These are phyloP conservation scores for Agonum fuliginosum DNA, from an alignment of 2,888 invertebrate genomes.

Conservation along the genomic window DNA sequence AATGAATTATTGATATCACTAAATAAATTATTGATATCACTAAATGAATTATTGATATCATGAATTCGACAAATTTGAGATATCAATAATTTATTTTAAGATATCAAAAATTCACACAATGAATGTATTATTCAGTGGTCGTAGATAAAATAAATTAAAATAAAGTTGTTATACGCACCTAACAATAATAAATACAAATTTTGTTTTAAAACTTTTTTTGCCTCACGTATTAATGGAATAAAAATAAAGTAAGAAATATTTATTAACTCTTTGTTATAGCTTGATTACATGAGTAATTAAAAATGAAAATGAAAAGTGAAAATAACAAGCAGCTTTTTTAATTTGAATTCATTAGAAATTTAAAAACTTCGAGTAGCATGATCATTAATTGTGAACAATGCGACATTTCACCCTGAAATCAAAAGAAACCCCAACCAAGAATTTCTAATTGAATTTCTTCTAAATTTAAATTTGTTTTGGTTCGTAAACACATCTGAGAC, in stretches of 20 bases:
- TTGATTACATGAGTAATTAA: slow-evolving; percentile 18
- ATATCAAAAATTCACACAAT: too few species aligned
- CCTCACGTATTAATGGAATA: too few species aligned
- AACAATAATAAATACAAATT: too few species aligned
- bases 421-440: slow-evolving; percentile 11
- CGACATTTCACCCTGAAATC: not conserved
- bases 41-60: too few species aligned
- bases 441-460: slow-evolving; percentile 59
- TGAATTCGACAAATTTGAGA: too few species aligned
- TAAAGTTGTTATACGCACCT: too few species aligned
- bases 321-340: slow-evolving; percentile 17
- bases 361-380: not conserved
- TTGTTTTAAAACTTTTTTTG: too few species aligned
- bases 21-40: too few species aligned
- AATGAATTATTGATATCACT: too few species aligned
- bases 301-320: slow-evolving; percentile 24
- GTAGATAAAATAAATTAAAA: too few species aligned
- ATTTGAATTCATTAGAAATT: slow-evolving; percentile 24
- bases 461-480: slow-evolving; percentile 58
- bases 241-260: not conserved
- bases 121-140: too few species aligned
- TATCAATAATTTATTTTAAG: too few species aligned
- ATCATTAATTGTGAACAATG: slow-evolving; percentile 25
- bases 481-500: slow-evolving; percentile 52
- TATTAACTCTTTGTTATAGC: not conserved